Base-by-base conservation (phyloP, 1,140 invertebrate species). In the Sarcophaga peregrina region DNA sequence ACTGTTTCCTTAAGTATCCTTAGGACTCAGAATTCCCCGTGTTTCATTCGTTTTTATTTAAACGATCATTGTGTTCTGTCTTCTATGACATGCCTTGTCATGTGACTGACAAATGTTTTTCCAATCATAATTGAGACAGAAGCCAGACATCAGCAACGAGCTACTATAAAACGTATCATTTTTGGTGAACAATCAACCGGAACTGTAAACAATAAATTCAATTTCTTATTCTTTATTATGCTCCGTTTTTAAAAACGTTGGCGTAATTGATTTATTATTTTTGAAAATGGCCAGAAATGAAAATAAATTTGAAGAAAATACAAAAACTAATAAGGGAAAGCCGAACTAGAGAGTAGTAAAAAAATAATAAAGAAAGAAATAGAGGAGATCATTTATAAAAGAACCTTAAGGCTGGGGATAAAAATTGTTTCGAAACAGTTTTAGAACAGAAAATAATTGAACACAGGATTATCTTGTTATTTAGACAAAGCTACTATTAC, bases 141-240 rank as follows among this genome's bases (percentile, higher is more conserved):
- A 37, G 68, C 10, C 45, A 10, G 25, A 25, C n/a, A 17, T n/a
- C 45, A 13, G 46, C 17, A 13, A 48, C 15, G 54, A 48, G 17
- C 48, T 50, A 37, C 48, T 50, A 37, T 50, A 50, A 52, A 15
- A n/a, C 76, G 76, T 13, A 50, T 48, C 47, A 45, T 81, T 81
- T 58, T 48, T 17, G 9, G 20, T 20, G 45, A 17, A 81, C 80
- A 73, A 82, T 47, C 46, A 82, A 20, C 81, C 81, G 81, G 46
- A 82, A 82, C 81, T 82, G 81, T 74, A 82, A 82, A 82, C 81
- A 82, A 82, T 82, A 82, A 82, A 82, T 82, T 73, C 20, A 73
- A 50, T 47, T 4, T 37, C 8, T n/a, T 3, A 17, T 13, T 58
- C n/a, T 15, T 58, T n/a, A 13, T 58, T 0, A 15, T 58, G 15